Base-by-base conservation (phyloP, 2,113 vertebrate genomes). In the Sceloporus tristichus region DNA sequence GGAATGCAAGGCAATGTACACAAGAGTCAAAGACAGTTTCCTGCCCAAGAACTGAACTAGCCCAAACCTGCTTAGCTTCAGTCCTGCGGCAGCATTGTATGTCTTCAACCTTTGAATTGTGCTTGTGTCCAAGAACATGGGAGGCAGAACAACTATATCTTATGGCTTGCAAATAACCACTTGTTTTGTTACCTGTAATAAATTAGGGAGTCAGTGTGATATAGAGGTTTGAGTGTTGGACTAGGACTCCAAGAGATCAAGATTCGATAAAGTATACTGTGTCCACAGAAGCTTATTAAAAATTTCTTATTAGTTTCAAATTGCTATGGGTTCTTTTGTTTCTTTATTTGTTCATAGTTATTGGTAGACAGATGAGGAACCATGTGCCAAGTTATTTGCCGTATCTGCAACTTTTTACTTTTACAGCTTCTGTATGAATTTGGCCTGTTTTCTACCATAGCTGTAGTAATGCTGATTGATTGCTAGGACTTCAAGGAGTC, bases 31-130 rank as follows among this genome's bases (percentile, higher is more conserved):
- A 23, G 14, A 16, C 16, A 83, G 65, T n/a, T 71, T 19, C 13
- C 40, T 25, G 48, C 68, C 66, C 42, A 40, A 25, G 25, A 27
- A 23, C 25, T 18, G 40, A 82, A 29, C 65, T 48, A 65, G 16
- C 25, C 23, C 65, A 82, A 62, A 81, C 80, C 62, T 82, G 65
- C 66, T 82, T 68, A 70, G 40, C 11, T 82, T 82, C 62, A 5
- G 38, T 81, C 38, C 16, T 68, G 68, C 25, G n/a, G 68, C 68
- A 71, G 5, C 65, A 66, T 66, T 66, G 5, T 66, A 23, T 66
- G 2, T 19, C 11, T 65, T 48, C 11, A 16, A 23, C 66, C 23
- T 27, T 70, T 27, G 8, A 27, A 18, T 25, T 8, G 23, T 70
- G 23, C 27, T 27, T 71, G 68, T 70, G 27, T 25, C 27, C 1